Base-by-base conservation (phyloP, 1,140 invertebrate genomes). In the Heliconius himera region DNA sequence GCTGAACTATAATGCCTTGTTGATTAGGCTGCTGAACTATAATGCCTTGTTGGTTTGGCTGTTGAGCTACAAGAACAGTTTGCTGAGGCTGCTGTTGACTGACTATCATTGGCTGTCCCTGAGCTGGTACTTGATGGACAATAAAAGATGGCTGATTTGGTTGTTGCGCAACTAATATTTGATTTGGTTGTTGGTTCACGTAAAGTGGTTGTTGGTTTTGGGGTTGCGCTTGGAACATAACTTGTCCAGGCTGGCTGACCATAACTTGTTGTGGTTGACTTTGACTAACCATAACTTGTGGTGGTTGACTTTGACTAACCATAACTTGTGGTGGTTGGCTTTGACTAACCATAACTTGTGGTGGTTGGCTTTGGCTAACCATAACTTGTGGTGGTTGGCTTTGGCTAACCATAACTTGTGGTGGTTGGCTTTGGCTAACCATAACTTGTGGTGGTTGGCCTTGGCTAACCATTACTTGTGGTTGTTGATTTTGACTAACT, bases 61-160 rank as follows among this genome's bases (percentile, higher is more conserved):
- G 73, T 36, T 76, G 72, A 29, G 75, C 41, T 33, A 80, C 33
- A 26, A 70, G 9, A 41, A 72, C 70, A 1, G 74, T 36, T 74
- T 79, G 75, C 4, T 33, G 66, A 60, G 36, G 33, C 73, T 22
- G 49, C 72, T 74, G 80, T 36, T 74, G 60, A 46, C 18, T 73
- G 9, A 81, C 49, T 2, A 74, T 36, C 20, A 78, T 70, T 29
- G 76, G 74, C 26, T 82, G 77, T 26, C 70, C 70, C 18, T 60
- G 72, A 73, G 46, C 60, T 74, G 71, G 71, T 74, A 33, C 33
- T 73, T 74, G 73, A 33, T 56, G 73, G 49, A 29, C 41, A 49
- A 71, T 54, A 79, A 70, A 6, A 16, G 56, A 46, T 74, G 78
- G 72, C 38, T 79, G 78, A 38, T 79, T 51, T 71, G 73, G 73